These are phyloP conservation scores for Agrochola litura DNA, from an alignment of 2,888 invertebrate genomes.

Conservation along the genomic window DNA sequence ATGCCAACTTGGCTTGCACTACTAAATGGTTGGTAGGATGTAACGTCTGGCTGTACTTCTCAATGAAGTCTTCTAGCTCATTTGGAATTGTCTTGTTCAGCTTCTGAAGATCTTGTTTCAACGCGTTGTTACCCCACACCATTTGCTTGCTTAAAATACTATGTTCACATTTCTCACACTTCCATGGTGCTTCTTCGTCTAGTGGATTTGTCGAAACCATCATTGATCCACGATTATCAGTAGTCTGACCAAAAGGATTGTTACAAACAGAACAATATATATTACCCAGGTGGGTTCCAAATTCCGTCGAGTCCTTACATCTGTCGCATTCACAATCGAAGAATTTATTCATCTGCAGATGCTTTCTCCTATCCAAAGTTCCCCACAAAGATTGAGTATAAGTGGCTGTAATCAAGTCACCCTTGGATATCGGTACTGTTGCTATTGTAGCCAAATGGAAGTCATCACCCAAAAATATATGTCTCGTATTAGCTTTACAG, in stretches of 20 bases:
- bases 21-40: constrained; percentile 93
- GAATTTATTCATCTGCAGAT: constrained; percentile 91
- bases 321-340: constrained; percentile 93
- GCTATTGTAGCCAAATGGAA: constrained; percentile 92
- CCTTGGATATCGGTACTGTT: constrained; percentile 92
- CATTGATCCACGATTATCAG: constrained; percentile 82
- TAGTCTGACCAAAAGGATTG: constrained; percentile 78
- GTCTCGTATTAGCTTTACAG: constrained; percentile 93
- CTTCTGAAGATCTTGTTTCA: constrained; percentile 90
- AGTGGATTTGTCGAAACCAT: constrained; percentile 91
- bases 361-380: constrained; percentile 92
- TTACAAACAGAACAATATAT: constrained; percentile 92
- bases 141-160: constrained; percentile 90
- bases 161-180: constrained; percentile 92
- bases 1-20: constrained; percentile 92
- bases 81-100: constrained; percentile 89
- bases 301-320: constrained; percentile 93
- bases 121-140: constrained; percentile 91
- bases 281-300: constrained; percentile 91
- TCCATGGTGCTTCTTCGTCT: constrained; percentile 91
- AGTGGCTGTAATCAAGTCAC: constrained; percentile 92
- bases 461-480: constrained; percentile 91
- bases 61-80: constrained; percentile 91
- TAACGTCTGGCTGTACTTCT: constrained; percentile 91
- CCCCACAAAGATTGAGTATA: constrained; percentile 94